phyloP scores from a whole-genome alignment of 30 jellyfish, hydroid and myxozoan genomes.

The Aurelia coerulea region DNA sequence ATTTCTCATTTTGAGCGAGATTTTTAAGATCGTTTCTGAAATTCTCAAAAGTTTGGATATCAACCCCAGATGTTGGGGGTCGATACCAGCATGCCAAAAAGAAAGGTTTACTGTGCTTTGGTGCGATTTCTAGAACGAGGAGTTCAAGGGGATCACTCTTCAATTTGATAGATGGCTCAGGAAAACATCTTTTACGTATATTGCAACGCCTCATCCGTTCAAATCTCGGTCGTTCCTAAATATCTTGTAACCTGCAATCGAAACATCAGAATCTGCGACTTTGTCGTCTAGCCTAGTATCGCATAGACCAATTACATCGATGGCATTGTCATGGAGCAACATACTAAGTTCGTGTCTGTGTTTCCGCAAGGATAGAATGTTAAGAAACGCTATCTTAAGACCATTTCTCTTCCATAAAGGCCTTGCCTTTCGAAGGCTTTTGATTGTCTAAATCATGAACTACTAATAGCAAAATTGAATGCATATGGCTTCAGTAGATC shows the following conservation, averaged over 20 bases:
- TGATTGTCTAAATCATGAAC: no score
- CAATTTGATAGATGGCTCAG: neutral
- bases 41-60: no score
- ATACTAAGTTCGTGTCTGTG: slow-evolving; percentile 17
- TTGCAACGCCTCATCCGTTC: slow-evolving; percentile 46
- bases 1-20: slow-evolving; percentile 7
- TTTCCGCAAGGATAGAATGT: slow-evolving; percentile 14
- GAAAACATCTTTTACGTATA: slow-evolving; percentile 22
- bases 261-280: no score
- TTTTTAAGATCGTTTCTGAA: neutral
- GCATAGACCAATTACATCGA: slow-evolving; percentile 42
- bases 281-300: slow-evolving; percentile 16
- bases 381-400: neutral
- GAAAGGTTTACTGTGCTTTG: no score
- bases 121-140: no score
- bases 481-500: no score
- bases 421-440: neutral
- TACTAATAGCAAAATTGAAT: no score
- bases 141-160: neutral
- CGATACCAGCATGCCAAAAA: no score
- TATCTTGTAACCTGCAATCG: slow-evolving; percentile 17
- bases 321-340: slow-evolving; percentile 9
- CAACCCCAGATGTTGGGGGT: no score
- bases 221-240: slow-evolving; percentile 29
- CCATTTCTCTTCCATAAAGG: slow-evolving; percentile 23